Percentiles rank a stretch among this genome's conserved stretches.
These are phyloP conservation scores for Formicarius rufipectus DNA, from an alignment of 2,113 vertebrate genomes.

Conservation along the genomic window DNA sequence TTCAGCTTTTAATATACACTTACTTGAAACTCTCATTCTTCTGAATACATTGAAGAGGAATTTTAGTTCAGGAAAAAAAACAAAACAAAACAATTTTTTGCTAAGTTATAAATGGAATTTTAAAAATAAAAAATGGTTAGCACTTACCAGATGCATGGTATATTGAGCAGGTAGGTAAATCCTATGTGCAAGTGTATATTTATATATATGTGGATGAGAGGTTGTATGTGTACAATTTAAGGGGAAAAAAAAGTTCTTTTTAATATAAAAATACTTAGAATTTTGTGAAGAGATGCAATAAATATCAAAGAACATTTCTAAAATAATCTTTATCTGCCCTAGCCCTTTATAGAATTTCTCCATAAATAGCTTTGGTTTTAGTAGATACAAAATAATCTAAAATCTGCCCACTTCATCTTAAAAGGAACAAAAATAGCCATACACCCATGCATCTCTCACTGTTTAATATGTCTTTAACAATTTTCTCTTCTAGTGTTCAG, in stretches of 20 bases:
- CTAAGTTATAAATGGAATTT: background rate
- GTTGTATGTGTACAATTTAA: background rate
- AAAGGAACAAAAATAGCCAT: background rate
- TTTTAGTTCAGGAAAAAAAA: background rate
- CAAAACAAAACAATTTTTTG: background rate
- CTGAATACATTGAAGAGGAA: background rate
- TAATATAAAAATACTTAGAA: background rate
- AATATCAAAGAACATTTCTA: background rate
- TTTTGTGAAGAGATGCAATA: background rate
- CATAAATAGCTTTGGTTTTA: background rate
- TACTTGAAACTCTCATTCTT: background rate
- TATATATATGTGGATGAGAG: background rate
- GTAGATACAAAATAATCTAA: background rate
- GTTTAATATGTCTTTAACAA: background rate
- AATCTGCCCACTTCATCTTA: background rate
- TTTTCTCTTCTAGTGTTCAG: background rate
- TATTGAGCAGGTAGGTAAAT: background rate
- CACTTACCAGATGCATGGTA: background rate
- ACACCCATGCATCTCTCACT: background rate
- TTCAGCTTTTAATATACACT: background rate
- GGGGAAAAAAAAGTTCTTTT: background rate
- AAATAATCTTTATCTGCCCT: background rate
- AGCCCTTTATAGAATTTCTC: background rate
- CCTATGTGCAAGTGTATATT: background rate
- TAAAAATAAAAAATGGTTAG: background rate